Base-by-base conservation (phyloP, 2,113 vertebrate genomes). In the Aspidoscelis tigris region DNA sequence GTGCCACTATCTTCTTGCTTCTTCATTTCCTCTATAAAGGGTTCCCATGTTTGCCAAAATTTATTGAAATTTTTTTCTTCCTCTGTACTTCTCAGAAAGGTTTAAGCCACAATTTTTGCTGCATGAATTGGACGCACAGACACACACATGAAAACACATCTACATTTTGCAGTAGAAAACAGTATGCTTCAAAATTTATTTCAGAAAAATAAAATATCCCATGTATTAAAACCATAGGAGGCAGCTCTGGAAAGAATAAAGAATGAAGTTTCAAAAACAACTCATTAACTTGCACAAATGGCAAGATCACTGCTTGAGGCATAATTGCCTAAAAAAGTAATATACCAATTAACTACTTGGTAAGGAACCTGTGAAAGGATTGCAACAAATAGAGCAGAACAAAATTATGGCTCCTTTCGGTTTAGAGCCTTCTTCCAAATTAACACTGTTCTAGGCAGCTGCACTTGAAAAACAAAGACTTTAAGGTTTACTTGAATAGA, bases 311-410 rank as follows among this genome's bases (percentile, higher is more conserved):
- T 65, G 55, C 58, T 74, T 74, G 65, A 73, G 21, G 70, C 71
- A 26, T n/a, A 26, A 64, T 43, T n/a, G 3, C 8, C 39, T 41
- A 53, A 20, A 74, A 61, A 74, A 74, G 39, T 22, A 20, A 64
- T 58, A 44, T 12, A n/a, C 16, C 61, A 82, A 44, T 72, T 72
- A 44, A 14, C 80, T 7, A 82, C 22, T 21, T 5, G 14, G 12
- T 64, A 73, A 44, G 71, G 61, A 82, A 75, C 26, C 55, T 65
- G 58, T 65, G 8, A 26, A 47, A 74, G 24, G 43, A 24, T 26
- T 26, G 64, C 41, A 74, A 75, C 55, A 74, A 71, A 61, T 33
- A 82, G 53, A 72, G 70, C 69, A 73, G 70, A 82, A 82, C 47
- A 7, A 73, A 64, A 75, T 82, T 75, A 74, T 16, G 11, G 24